phyloP scores from a whole-genome alignment of 2,797 vertebrate species.

The Microctenopoma stevenorrisi region DNA sequence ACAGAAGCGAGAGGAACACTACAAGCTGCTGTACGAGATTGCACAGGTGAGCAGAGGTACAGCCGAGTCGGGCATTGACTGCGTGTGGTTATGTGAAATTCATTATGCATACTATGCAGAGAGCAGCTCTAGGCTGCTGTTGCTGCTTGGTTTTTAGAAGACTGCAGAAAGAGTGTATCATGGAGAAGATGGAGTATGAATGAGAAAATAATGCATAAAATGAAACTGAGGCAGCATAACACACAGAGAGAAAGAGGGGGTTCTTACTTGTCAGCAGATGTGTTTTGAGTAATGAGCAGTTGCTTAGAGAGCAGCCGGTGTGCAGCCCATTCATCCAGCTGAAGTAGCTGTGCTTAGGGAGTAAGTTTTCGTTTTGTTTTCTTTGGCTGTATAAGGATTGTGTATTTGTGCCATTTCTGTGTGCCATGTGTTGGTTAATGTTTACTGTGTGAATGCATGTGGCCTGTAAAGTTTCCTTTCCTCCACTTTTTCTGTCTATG shows the following conservation, averaged over 20 bases:
- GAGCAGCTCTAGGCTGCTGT: conserved; percentile 38
- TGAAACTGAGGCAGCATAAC: conserved; percentile 45
- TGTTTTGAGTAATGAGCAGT: conserved; percentile 65
- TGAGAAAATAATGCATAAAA: conserved; percentile 36
- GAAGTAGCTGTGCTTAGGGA: conserved; percentile 55
- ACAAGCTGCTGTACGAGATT: conserved; percentile 99
- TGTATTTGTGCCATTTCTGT: conserved; percentile 6
- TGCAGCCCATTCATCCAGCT: conserved; percentile 61
- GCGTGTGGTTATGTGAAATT: conserved; percentile 34
- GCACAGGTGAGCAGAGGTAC: conserved; percentile 91
- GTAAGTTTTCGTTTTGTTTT: conserved; percentile 43
- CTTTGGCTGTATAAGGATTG: not conserved
- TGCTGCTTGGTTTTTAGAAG: conserved; percentile 34
- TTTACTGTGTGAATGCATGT: not conserved
- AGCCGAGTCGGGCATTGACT: conserved; percentile 37
- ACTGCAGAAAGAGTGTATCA: conserved; percentile 16
- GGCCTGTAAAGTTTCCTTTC: conserved; percentile 27
- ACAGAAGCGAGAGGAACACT: conserved; percentile 99
- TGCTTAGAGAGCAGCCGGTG: conserved; percentile 50
- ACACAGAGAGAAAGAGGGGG: conserved; percentile 11
- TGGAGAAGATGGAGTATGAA: conserved; percentile 32
- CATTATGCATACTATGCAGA: conserved; percentile 35
- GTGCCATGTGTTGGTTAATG: not conserved
- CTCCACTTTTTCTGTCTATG: not conserved
- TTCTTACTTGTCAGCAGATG: conserved; percentile 57